phyloP scores from a whole-genome alignment of 2,888 invertebrate genomes.

The Plagodis pulveraria region DNA sequence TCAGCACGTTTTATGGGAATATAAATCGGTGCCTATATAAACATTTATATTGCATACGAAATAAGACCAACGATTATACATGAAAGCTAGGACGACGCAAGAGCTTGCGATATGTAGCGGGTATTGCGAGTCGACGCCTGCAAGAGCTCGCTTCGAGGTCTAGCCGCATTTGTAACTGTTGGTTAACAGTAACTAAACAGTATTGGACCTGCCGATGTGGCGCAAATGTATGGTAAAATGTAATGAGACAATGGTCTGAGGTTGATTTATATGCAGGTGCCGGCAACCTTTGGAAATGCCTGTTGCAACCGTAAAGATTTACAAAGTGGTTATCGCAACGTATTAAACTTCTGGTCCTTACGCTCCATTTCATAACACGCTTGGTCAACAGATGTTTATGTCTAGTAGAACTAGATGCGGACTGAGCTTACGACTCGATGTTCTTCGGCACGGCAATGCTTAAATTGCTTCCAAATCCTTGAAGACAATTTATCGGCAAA shows the following conservation, averaged over 20 bases:
- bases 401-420: slow-evolving; percentile 49
- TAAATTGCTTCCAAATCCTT: no score
- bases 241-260: slow-evolving; percentile 55
- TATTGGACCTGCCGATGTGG: slow-evolving; percentile 65
- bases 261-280: slow-evolving; percentile 61
- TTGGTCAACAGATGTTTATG: slow-evolving; percentile 62
- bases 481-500: no score
- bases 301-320: slow-evolving; percentile 67
- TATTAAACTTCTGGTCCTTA: slow-evolving; percentile 65
- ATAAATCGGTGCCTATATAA: slow-evolving; percentile 3
- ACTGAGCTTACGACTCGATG: slow-evolving; percentile 11
- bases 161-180: slow-evolving; percentile 69
- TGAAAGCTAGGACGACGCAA: slow-evolving; percentile 74
- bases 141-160: slow-evolving; percentile 48
- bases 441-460: no score
- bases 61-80: slow-evolving; percentile 65
- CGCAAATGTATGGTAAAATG: slow-evolving; percentile 69
- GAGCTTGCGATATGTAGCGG: slow-evolving; percentile 79
- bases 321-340: slow-evolving; percentile 63
- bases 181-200: slow-evolving; percentile 55
- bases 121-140: slow-evolving; percentile 63
- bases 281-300: slow-evolving; percentile 51
- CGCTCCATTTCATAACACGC: slow-evolving; percentile 74
- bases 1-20: slow-evolving; percentile 37
- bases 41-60: slow-evolving; percentile 24